Evolutionary conservation across 2,113 vertebrate species (phyloP).

Genomic region (Actenoides lindsayi): DNA sequence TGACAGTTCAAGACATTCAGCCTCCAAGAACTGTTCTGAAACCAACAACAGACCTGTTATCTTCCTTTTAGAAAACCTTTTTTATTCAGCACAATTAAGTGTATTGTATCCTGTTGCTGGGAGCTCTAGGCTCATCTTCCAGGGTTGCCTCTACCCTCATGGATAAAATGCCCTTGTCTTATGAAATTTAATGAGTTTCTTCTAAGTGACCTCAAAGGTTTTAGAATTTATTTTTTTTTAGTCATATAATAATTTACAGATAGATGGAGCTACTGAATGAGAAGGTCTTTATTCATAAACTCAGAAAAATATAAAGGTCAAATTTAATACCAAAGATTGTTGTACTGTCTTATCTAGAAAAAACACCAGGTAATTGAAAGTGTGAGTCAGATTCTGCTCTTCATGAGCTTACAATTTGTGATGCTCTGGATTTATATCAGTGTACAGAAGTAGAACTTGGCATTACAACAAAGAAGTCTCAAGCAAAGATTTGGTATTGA

Average conservation of each 20-base stretch:
- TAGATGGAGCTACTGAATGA: background rate
- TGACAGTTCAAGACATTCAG: constrained; percentile 57
- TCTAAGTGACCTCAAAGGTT: background rate
- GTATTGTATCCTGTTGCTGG: background rate
- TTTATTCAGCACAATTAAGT: constrained; percentile 22
- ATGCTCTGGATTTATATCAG: background rate
- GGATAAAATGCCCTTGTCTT: background rate
- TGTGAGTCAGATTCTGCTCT: background rate
- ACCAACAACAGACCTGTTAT: constrained; percentile 57
- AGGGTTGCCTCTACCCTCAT: background rate
- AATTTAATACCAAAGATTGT: background rate
- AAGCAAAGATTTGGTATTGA: background rate
- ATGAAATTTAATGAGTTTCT: background rate
- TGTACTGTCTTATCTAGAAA: background rate
- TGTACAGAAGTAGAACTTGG: background rate
- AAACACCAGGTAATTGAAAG: background rate
- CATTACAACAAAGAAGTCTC: background rate
- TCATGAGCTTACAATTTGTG: background rate
- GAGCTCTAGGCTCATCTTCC: constrained; percentile 4
- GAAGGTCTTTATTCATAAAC: background rate
- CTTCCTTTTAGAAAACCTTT: constrained; percentile 55
- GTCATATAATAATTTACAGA: background rate
- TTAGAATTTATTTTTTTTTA: background rate
- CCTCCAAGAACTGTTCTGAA: constrained; percentile 59
- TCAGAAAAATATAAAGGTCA: background rate